These are phyloP conservation scores for Forbesichthys agassizii DNA, from an alignment of 2,113 vertebrate genomes.

Conservation along the genomic window DNA sequence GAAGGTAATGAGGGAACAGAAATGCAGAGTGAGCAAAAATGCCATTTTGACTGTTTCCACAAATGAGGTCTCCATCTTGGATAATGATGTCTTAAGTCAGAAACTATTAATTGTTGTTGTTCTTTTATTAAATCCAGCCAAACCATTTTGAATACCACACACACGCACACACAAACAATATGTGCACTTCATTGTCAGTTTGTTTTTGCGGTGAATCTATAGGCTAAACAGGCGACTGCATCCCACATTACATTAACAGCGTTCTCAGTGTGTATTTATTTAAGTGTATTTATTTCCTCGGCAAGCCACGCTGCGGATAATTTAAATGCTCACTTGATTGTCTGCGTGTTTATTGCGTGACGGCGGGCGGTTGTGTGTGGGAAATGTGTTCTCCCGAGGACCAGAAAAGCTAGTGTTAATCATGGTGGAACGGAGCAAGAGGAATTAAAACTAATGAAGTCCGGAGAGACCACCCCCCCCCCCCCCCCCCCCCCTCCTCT, in stretches of 20 bases:
- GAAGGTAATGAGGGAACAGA: slow-evolving; percentile 47
- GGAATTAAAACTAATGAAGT: slow-evolving; percentile 97
- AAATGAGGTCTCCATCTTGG: slow-evolving; percentile 47
- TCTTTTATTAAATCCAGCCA: too few species aligned
- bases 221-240: too few species aligned
- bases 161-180: neutral
- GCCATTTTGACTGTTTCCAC: slow-evolving; percentile 53
- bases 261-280: neutral
- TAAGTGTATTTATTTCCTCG: slow-evolving; percentile 6
- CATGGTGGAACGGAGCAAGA: slow-evolving; percentile 88
- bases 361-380: slow-evolving; percentile 62
- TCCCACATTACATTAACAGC: neutral
- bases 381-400: slow-evolving; percentile 83
- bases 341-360: slow-evolving; percentile 38
- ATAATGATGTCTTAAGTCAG: slow-evolving; percentile 44
- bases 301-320: slow-evolving; percentile 34
- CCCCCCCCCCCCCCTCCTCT: slow-evolving; percentile 15
- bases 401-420: slow-evolving; percentile 97
- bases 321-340: slow-evolving; percentile 77
- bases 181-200: too few species aligned
- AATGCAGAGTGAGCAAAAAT: slow-evolving; percentile 25
- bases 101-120: too few species aligned
- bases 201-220: too few species aligned
- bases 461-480: slow-evolving; percentile 84
- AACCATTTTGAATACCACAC: neutral